A percentile compares a stretch with the other conserved stretches of the same genome.
Conservation (phyloP, 1,140 invertebrate species). For the Prorops nasuta region DNA sequence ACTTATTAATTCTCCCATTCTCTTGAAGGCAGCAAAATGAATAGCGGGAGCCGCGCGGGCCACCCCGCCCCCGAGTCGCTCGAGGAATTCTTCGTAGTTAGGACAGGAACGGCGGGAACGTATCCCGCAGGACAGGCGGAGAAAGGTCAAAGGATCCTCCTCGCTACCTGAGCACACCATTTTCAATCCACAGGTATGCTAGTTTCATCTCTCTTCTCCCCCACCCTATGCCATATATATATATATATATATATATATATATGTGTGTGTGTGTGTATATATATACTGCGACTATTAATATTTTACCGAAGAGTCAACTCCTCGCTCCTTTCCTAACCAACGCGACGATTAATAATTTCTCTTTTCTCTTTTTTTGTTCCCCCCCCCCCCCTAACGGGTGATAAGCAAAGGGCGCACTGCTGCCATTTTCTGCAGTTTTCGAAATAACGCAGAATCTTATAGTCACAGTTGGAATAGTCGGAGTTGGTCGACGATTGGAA, state of each 20-base stretch:
- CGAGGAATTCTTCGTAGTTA: slow-evolving; percentile 38
- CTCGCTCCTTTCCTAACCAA: no score
- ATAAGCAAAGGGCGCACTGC: no score
- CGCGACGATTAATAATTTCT: slow-evolving; percentile 28
- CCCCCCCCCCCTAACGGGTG: slow-evolving; percentile 10
- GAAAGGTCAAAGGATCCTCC: slow-evolving; percentile 46
- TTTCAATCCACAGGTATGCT: slow-evolving; percentile 1
- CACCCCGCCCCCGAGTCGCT: slow-evolving; percentile 25
- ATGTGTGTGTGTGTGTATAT: no score
- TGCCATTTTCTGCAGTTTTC: no score
- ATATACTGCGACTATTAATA: no score
- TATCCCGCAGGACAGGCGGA: slow-evolving; percentile 35
- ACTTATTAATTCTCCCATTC: slow-evolving; percentile 55
- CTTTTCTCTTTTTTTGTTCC: neutral
- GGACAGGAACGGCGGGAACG: slow-evolving; percentile 33
- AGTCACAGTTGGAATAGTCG: no score
- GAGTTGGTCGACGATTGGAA: no score
- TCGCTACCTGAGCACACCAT: slow-evolving; percentile 45
- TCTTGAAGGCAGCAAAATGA: slow-evolving; percentile 37
- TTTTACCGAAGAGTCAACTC: no score
- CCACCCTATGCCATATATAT: no score
- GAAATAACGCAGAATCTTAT: no score
- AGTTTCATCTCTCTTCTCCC: slow-evolving; percentile 6
- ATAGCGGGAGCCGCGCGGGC: slow-evolving; percentile 33
- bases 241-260: no score